Evolutionary conservation across 1,140 invertebrate species (phyloP).

Genomic region (Hyles euphorbiae): DNA sequence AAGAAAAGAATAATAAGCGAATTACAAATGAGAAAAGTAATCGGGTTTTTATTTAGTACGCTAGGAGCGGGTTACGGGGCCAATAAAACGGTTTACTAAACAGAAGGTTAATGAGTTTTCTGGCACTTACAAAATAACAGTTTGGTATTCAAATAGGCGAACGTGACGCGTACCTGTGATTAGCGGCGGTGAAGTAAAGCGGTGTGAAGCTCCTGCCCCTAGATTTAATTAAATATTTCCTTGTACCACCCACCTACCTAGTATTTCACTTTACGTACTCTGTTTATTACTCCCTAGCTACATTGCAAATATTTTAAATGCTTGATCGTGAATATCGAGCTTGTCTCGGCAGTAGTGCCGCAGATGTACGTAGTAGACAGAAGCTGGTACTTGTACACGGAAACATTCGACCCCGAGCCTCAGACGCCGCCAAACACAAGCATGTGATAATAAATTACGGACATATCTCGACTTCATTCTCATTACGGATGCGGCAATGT

Average conservation of each 20-base stretch:
- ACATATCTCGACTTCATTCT: conserved; percentile 70
- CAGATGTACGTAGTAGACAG: not conserved
- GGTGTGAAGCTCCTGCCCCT: conserved; percentile 35
- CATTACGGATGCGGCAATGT: conserved; percentile 72
- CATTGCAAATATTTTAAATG: conserved; percentile 25
- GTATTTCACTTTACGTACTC: conserved; percentile 48
- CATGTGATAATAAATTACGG: conserved; percentile 68
- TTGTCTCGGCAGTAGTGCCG: not conserved
- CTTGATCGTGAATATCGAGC: conserved; percentile 10
- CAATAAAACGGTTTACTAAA: conserved; percentile 16
- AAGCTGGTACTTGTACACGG: not conserved
- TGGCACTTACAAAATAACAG: conserved; percentile 39
- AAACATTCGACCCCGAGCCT: not conserved
- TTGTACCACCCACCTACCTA: conserved; percentile 51
- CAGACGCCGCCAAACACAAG: conserved; percentile 25
- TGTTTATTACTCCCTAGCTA: conserved; percentile 22
- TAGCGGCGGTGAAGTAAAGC: conserved; percentile 56
- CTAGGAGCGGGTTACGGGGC: too few relatives aligned
- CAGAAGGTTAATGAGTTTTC: conserved; percentile 28
- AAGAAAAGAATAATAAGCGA: too few relatives aligned
- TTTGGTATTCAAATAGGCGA: conserved; percentile 51
- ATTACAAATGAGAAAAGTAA: not conserved
- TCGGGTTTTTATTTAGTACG: not conserved
- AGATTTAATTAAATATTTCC: conserved; percentile 73
- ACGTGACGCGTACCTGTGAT: conserved; percentile 62